These are phyloP conservation scores for Idaea straminata DNA, from an alignment of 2,888 invertebrate species.

Conservation along the genomic window DNA sequence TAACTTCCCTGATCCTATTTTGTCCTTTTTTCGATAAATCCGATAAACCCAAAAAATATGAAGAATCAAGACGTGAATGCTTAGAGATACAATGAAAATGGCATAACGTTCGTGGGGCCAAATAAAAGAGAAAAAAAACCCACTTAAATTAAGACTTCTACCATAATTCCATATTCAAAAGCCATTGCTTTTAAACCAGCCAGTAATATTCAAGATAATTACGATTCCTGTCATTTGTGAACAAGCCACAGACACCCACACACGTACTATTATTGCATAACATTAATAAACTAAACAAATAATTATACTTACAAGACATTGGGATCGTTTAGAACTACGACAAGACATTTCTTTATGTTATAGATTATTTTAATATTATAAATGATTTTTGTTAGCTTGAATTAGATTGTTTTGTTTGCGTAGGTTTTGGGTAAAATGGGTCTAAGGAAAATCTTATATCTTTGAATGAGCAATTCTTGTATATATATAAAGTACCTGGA, in stretches of 20 bases:
- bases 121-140: no score
- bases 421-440: no score
- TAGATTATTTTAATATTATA: not conserved
- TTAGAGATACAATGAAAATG: no score
- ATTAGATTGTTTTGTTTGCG: no score
- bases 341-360: not conserved
- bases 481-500: no score
- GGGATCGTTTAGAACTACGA: not conserved
- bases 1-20: no score
- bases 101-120: no score
- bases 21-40: no score
- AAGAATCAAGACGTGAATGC: no score
- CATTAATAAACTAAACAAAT: slow-evolving; percentile 1
- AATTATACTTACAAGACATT: not conserved
- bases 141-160: not conserved
- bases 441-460: no score
- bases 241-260: not conserved
- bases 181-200: not conserved
- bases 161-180: not conserved
- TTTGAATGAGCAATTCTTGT: no score
- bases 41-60: no score
- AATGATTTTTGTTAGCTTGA: not conserved
- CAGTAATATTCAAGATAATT: not conserved
- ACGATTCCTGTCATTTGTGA: not conserved
- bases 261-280: not conserved